Base-by-base conservation (phyloP, 1,140 invertebrate species). In the Drosophila dunni region DNA sequence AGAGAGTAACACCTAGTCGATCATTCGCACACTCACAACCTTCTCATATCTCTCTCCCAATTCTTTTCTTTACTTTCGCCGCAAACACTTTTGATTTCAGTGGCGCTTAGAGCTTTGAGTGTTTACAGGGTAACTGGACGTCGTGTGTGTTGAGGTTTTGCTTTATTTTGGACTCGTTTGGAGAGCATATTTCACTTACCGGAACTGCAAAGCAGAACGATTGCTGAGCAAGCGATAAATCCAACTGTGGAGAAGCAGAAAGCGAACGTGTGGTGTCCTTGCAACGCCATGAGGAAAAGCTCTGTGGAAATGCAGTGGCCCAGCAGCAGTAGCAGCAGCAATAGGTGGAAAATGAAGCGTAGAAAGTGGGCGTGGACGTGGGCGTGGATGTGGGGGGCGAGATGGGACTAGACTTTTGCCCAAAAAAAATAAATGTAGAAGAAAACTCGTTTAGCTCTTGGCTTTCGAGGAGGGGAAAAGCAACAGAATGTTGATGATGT, bases 191-290 rank as follows among this genome's bases (percentile, higher is more conserved):
- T 91, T 91, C 90, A 91, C 90, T 91, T 91, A 91, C 90, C 90
- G 90, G 90, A 91, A 90, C 82, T 91, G 81, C 90, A 91, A 75
- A 91, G 90, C 90, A 91, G 90, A 91, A 91, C 90, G 85, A 91
- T 91, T 91, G 90, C 90, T 91, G 90, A 91, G 84, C 90, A 91
- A 90, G 90, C 90, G 80, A 91, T 91, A 91, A 91, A 90, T 85
- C 90, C 85, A 67, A 74, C 73, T 74, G 82, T 80, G 57, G 88
- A 88, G 72, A 77, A 84, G 80, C 74, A 84, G 62, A 89, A 75
- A 77, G 67, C 78, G 68, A 89, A 75, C 72, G 84, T 75, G 67
- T 89, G 75, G 67, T 89, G 84, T 76, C 70, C 84, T 67, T 86
- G 77, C 84, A 78, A 50, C 62, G 84, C 77, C 84, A 88, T 88